A percentile compares a stretch with the other conserved stretches of the same genome.
Conservation (phyloP, 2,888 invertebrate species). For the Ectemnius cavifrons region DNA sequence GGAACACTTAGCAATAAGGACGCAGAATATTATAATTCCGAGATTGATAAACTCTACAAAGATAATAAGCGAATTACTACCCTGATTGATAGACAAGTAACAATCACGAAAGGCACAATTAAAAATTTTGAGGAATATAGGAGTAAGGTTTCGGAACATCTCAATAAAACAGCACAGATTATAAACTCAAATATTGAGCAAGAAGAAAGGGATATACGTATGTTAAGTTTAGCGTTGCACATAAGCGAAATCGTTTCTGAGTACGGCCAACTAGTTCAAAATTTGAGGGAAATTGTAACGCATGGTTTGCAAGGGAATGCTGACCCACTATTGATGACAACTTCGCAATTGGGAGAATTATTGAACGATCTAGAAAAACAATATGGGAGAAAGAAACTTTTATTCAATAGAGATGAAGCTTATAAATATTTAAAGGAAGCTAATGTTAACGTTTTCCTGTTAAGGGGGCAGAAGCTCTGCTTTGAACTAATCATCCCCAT, state of each 20-base stretch:
- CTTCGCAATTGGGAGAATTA: neutral
- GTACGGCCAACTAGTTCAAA: neutral
- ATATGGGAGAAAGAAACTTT: neutral
- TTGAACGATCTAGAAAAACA: neutral
- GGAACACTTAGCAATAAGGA: constrained; percentile 12
- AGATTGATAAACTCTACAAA: constrained; percentile 11
- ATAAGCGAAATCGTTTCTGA: constrained; percentile 9
- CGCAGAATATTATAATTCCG: constrained; percentile 15
- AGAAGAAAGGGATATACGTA: neutral
- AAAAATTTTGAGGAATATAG: constrained; percentile 1
- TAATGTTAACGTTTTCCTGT: constrained; percentile 2
- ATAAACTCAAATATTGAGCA: neutral
- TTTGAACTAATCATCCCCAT: constrained; percentile 19
- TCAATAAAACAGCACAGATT: neutral
- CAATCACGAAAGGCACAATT: neutral
- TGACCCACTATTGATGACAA: neutral
- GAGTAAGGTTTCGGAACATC: neutral
- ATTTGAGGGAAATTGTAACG: neutral
- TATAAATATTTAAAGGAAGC: constrained; percentile 2
- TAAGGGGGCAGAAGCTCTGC: neutral
- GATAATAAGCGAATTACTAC: constrained; percentile 4
- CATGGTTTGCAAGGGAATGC: neutral
- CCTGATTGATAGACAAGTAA: neutral
- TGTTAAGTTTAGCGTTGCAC: neutral
- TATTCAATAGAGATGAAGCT: neutral